Evolutionary conservation across 2,888 invertebrate species (phyloP).

Genomic region (Keiferia lycopersicella): DNA sequence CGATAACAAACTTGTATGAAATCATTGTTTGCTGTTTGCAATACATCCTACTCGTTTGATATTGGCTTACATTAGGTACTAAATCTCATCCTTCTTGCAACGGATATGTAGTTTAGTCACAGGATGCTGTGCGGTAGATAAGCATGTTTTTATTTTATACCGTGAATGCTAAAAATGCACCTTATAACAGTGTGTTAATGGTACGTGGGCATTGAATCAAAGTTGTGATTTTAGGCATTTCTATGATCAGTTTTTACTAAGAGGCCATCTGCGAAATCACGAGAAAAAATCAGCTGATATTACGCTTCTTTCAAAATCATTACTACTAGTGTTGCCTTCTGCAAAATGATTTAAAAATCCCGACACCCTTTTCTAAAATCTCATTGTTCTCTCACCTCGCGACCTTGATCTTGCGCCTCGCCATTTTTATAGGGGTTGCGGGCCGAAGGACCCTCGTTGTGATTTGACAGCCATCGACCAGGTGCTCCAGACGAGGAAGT

Average conservation of each 20-base stretch:
- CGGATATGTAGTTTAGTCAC: background rate
- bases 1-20: constrained; percentile 5
- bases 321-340: background rate
- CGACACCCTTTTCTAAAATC: background rate
- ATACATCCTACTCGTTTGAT: background rate
- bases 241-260: too few species aligned
- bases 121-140: background rate
- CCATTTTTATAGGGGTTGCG: background rate
- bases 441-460: background rate
- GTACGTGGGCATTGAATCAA: too few species aligned
- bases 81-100: background rate
- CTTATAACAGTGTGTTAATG: too few species aligned
- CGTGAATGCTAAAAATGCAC: background rate
- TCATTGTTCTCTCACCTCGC: constrained; percentile 2
- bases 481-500: constrained; percentile 5
- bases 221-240: too few species aligned
- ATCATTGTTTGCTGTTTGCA: constrained; percentile 2
- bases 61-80: background rate
- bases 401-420: background rate
- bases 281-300: too few species aligned
- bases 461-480: background rate
- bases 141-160: background rate
- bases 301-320: too few species aligned
- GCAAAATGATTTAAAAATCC: background rate
- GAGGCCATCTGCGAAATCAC: too few species aligned